Base-by-base conservation (phyloP, 2,888 invertebrate genomes). In the Hyalella azteca region DNA sequence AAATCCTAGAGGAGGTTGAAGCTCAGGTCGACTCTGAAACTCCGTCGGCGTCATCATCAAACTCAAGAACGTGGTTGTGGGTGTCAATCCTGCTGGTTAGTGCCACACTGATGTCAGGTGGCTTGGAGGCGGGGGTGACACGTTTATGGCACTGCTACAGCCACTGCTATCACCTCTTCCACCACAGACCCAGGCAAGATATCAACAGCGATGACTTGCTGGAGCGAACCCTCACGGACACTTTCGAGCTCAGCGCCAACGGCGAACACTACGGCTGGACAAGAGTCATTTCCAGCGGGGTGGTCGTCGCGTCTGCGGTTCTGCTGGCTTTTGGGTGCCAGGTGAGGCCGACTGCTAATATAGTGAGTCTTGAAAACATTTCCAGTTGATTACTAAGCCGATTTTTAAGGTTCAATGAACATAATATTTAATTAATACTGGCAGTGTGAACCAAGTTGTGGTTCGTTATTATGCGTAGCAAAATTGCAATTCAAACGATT, bases 131-230 rank as follows among this genome's bases (percentile, higher is more conserved):
- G 3, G 75, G 73, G 9, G 80, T 82, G 45, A 80, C 82, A 0
- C 77, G 80, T 39, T 78, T 82, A n/a, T 82, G 82, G 82, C 82
- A 82, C 79, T 82, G 82, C 29, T 77, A 80, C 60, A 40, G 73
- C 41, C 79, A 82, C 59, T 80, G 82, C 32, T 82, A 82, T 45
- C 80, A 82, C 36, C 45, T 75, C 36, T 75, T 75, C 75, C 75
- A 75, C 22, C 40, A 41, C 45, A 19, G 41, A n/a, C 75, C 75
- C 9, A 41, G 75, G 45, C 79, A 82, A 45, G 79, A 79, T 5
- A 79, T 80, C n/a, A 77, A 77, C 32, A 80, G 80, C 40, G 77
- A 82, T 1, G 82, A 82, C 48, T 49, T 82, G 7, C 60, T 82
- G 22, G 80, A 82, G 59, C 77, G 82, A 9, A 82, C 82, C 36